Evolutionary conservation across 2,888 invertebrate species (phyloP), one percentile per base, ranked within the genome.

Genomic region (Drosophila algonquin): DNA sequence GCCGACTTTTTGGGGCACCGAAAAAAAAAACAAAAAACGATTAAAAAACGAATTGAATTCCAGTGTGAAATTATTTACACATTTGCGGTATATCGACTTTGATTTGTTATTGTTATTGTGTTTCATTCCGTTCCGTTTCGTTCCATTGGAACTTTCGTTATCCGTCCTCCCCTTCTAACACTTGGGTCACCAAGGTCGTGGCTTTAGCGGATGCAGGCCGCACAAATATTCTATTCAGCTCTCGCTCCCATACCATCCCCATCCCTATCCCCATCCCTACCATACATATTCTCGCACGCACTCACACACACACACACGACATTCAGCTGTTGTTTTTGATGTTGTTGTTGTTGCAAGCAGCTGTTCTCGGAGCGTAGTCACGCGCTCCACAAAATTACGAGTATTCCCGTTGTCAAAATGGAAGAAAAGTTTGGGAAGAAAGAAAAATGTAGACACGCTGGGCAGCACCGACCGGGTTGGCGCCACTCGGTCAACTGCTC

Each of bases 401-500:
- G 35, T 2, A 35, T 5, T 14, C 12, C 12, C 35, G 51, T 51
- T 4, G 8, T 30, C 10, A 24, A 47, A 52, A 46, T 45, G 56
- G 56, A 27, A 46, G 21, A 6, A 4, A 51, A n/a, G 3, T 6
- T 24, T 3, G 3, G 12, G 44, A 21, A 40, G 44, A 10, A 47
- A 21, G 47, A 12, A 14, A 47, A 27, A 35, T 7, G 10, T 12
- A 44, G 9, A 44, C n/a, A 50, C 30, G 44, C n/a, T 27, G 27
- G 59, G 18, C 72, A 74, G 77, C 73, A 78, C 75, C 80, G 81
- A 67, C 78, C 80, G 54, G 69, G 69, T 82, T 79, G 80, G 82
- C 82, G 79, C 79, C 82, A 80, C 82, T 71, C 80, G 77, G 68
- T 57, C 73, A 80, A 82, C 81, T 44, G 51, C 63, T 30, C 63